phyloP scores from a whole-genome alignment of 2,797 vertebrate species.

The Xiphophorus birchmanni region DNA sequence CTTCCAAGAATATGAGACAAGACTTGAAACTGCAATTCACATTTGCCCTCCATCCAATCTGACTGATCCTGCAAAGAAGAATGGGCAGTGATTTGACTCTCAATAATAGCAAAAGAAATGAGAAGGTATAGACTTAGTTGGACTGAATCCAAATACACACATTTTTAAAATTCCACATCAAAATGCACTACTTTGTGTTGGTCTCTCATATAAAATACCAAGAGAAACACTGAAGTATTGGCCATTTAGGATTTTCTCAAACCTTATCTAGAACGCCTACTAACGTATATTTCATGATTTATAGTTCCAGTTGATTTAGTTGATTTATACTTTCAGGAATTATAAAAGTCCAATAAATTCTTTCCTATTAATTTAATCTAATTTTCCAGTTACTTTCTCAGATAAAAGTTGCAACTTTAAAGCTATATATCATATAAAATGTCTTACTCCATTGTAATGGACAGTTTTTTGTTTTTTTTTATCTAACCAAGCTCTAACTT shows the following conservation, averaged over 20 bases:
- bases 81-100: neutral
- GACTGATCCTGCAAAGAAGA: neutral
- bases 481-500: slow-evolving; percentile 2
- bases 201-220: neutral
- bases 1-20: neutral
- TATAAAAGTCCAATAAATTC: neutral
- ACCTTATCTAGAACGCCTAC: neutral
- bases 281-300: neutral
- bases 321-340: neutral
- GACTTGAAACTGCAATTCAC: neutral
- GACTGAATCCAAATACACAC: neutral
- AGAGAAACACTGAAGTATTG: neutral
- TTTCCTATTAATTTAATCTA: neutral
- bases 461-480: slow-evolving; percentile 2
- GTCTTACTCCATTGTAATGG: slow-evolving; percentile 5
- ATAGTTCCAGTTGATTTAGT: too few species aligned
- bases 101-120: neutral
- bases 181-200: neutral
- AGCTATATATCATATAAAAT: slow-evolving; percentile 18
- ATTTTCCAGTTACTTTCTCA: neutral
- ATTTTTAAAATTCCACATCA: neutral
- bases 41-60: neutral
- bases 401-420: neutral
- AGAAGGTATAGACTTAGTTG: neutral
- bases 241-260: neutral